Percentiles rank a stretch among this genome's conserved stretches.
phyloP scores from a whole-genome alignment of 1,140 invertebrate species.

The Zaprionus vittiger region DNA sequence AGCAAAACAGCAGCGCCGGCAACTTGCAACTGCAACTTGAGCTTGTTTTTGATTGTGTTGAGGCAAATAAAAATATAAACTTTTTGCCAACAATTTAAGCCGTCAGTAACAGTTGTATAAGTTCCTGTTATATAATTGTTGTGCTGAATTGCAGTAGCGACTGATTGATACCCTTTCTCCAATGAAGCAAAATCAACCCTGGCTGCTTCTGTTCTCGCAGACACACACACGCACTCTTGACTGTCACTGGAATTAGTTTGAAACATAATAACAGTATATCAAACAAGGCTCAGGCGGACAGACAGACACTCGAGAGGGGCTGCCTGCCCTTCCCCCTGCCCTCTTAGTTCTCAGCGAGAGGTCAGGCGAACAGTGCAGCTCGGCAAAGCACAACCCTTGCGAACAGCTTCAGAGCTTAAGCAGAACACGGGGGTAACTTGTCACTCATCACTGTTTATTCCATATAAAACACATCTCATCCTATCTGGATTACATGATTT shows the following conservation, averaged over 20 bases:
- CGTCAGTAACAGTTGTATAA: conserved; percentile 12
- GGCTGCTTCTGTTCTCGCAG: neutral
- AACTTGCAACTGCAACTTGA: conserved; percentile 25
- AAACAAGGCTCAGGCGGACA: conserved; percentile 63
- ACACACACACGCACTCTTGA: conserved; percentile 51
- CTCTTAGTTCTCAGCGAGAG: conserved; percentile 12
- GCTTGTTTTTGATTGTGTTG: conserved; percentile 58
- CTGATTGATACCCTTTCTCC: conserved; percentile 22
- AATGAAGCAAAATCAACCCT: neutral
- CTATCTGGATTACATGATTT: no score
- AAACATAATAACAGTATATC: conserved; percentile 81
- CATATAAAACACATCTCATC: neutral
- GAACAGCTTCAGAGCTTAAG: neutral
- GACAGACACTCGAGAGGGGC: neutral
- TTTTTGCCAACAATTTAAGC: conserved; percentile 62
- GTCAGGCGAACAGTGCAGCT: neutral
- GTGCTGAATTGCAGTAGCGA: neutral
- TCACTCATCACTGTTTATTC: neutral
- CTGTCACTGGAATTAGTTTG: conserved; percentile 67
- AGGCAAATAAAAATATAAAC: conserved; percentile 47
- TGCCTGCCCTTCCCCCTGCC: neutral
- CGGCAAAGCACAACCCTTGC: conserved; percentile 43
- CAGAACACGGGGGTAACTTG: neutral
- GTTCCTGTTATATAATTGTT: neutral
- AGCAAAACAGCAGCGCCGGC: neutral